Percentiles rank a stretch among this genome's conserved stretches.
Evolutionary conservation across 1,140 invertebrate genomes (phyloP).

Genomic region (Drosophila burlai): DNA sequence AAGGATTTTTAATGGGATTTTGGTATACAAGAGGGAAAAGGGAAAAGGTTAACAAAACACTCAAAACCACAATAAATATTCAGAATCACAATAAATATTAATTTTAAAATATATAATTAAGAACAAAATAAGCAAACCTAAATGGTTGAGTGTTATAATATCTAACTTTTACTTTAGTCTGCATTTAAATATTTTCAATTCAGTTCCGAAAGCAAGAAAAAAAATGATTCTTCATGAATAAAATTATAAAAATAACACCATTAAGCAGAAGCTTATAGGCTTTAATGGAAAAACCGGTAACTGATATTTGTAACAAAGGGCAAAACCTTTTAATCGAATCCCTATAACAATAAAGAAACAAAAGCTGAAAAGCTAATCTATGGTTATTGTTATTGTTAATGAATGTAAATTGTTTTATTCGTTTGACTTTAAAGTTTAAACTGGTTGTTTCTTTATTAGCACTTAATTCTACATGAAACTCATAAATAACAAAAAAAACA

Average conservation of each 20-base stretch:
- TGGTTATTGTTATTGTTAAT: constrained; percentile 6
- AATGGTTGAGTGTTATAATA: neutral
- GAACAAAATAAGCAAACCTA: neutral
- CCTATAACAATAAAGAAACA: neutral
- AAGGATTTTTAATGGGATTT: neutral
- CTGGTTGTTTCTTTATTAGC: constrained; percentile 1
- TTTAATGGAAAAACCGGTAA: constrained; percentile 9
- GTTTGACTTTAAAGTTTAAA: constrained; percentile 2
- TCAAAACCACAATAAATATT: too few species aligned
- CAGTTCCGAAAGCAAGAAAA: neutral
- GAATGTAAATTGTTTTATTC: neutral
- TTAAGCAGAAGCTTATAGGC: neutral
- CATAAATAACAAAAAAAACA: neutral
- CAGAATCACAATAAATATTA: too few species aligned
- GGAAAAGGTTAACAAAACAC: neutral
- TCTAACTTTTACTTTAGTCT: too few species aligned
- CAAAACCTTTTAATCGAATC: neutral
- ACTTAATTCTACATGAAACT: neutral
- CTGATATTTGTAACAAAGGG: too few species aligned
- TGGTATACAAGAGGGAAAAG: neutral
- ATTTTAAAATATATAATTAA: neutral
- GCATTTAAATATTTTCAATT: neutral
- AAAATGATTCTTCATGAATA: neutral
- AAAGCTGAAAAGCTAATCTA: neutral
- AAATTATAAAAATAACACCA: neutral